phyloP scores from a whole-genome alignment of 2,113 vertebrate genomes.

The Edolisoma coerulescens region DNA sequence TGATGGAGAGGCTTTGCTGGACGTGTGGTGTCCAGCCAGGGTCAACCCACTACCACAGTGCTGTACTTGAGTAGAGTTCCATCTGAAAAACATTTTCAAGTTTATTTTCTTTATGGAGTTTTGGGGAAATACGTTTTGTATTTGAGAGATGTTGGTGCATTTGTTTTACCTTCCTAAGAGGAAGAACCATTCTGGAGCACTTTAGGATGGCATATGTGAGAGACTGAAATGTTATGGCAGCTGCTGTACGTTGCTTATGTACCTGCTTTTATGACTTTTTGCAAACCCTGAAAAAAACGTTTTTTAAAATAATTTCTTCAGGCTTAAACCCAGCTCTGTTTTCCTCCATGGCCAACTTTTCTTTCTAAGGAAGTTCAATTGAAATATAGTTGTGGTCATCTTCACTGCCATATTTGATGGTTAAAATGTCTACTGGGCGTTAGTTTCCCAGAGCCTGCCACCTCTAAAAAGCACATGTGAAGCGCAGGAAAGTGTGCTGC shows the following conservation, averaged over 20 bases:
- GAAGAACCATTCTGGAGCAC: neutral
- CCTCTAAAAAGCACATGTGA: neutral
- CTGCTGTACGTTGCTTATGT: neutral
- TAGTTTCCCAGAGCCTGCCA: neutral
- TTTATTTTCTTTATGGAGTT: neutral
- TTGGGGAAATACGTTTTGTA: neutral
- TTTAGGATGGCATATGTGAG: neutral
- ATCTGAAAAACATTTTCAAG: neutral
- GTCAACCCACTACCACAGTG: neutral
- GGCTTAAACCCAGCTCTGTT: neutral
- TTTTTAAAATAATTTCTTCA: neutral
- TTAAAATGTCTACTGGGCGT: neutral
- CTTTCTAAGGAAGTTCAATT: neutral
- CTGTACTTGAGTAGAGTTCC: neutral
- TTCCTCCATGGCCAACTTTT: neutral
- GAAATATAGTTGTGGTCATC: neutral
- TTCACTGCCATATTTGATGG: neutral
- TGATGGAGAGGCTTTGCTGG: neutral
- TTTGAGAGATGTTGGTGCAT: neutral
- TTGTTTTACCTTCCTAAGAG: neutral
- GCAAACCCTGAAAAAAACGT: neutral
- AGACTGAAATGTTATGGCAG: neutral
- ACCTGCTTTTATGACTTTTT: neutral
- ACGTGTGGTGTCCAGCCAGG: neutral
- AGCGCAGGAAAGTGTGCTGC: neutral